Evolutionary conservation across 2,888 invertebrate genomes (phyloP), one percentile per base, ranked within the genome.

Genomic region (Ceramica pisi): DNA sequence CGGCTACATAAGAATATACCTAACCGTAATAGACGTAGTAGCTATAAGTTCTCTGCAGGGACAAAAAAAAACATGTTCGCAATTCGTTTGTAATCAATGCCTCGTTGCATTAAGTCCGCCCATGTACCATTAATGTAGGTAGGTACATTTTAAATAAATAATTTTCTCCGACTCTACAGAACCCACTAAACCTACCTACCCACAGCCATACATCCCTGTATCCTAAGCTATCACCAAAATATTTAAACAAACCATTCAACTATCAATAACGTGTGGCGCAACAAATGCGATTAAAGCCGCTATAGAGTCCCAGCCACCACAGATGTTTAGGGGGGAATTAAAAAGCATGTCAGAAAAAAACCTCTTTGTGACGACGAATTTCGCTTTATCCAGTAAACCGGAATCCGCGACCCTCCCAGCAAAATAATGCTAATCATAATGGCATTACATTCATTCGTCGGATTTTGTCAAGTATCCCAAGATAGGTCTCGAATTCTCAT

Each of bases 351-450:
- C 80, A 87, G 31, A 88, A 92, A 91, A 91, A 94, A 92, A 91
- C 86, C 78, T 88, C 91, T 92, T 94, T 94, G 94, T 94, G 92
- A 90, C 91, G 90, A 90, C 91, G 86, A 93, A 94, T 93, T 94
- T 93, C 92, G 90, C 90, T 94, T 94, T 95, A 94, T 94, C 91
- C 92, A 89, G 91, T 90, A 95, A 95, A 96, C 95, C 94, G 94
- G 95, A 94, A 95, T 95, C 92, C 88, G 87, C 90, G 90, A 92
- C 92, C 94, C 94, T 94, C 89, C 90, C 88, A 84, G 86, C 88
- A 89, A 91, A 94, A 94, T 95, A 94, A 95, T 94, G 94, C 95
- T 95, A 95, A 96, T 96, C 94, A 93, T 95, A 95, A 95, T 95
- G 91, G 93, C 92, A 95, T 95, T 95, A 95, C 94, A 94, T 95